Evolutionary conservation across 2,113 vertebrate genomes (phyloP).

Genomic region (Dromiciops gliroides): DNA sequence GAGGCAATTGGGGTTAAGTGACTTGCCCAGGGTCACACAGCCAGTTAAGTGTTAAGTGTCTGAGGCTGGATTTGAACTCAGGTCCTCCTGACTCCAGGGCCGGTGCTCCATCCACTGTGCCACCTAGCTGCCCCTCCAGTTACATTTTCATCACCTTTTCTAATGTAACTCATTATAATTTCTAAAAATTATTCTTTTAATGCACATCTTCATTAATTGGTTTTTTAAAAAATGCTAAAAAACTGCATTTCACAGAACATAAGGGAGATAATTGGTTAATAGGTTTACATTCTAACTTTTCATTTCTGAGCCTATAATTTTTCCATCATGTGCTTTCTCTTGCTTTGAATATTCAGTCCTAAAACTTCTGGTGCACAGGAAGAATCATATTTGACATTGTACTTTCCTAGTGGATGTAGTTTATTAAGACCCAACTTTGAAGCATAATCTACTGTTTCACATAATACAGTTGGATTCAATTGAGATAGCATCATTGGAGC

Average conservation of each 20-base stretch:
- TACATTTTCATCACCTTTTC: not conserved
- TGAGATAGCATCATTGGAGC: not conserved
- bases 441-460: not conserved
- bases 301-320: conserved; percentile 40
- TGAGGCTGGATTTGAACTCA: too few relatives aligned
- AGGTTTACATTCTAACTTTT: conserved; percentile 42
- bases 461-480: not conserved
- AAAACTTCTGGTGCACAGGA: conserved; percentile 26
- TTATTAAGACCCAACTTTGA: conserved; percentile 12
- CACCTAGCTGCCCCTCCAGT: too few relatives aligned
- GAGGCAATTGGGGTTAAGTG: too few relatives aligned
- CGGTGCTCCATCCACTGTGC: too few relatives aligned
- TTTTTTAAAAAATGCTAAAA: too few relatives aligned
- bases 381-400: not conserved
- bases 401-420: not conserved
- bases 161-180: not conserved
- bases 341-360: conserved; percentile 33
- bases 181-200: not conserved
- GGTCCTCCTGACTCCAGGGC: too few relatives aligned
- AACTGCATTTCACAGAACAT: not conserved
- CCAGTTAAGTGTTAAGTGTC: too few relatives aligned
- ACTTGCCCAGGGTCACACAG: too few relatives aligned
- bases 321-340: not conserved
- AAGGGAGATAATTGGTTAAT: not conserved
- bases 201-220: conserved; percentile 18